phyloP scores from a whole-genome alignment of 2,113 vertebrate genomes.

The Aegotheles bennettii region DNA sequence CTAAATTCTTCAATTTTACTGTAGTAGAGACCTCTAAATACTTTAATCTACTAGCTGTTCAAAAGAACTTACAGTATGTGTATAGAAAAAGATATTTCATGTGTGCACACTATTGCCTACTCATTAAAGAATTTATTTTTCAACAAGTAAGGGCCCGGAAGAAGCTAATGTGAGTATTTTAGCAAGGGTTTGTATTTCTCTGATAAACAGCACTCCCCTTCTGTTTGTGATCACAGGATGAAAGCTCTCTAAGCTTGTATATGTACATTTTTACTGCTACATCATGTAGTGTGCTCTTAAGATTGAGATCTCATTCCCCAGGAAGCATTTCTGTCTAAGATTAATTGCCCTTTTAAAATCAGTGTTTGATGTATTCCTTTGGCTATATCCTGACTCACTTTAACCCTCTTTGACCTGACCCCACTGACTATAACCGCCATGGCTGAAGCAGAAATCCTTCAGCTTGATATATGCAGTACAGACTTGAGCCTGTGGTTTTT shows the following conservation, averaged over 20 bases:
- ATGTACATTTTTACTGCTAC: conserved; percentile 80
- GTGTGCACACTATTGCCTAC: not conserved
- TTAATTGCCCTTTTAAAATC: conserved; percentile 84
- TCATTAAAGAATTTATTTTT: conserved; percentile 48
- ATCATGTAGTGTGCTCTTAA: conserved; percentile 79
- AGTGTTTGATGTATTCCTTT: conserved; percentile 79
- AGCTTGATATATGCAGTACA: conserved; percentile 74
- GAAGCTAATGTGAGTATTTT: conserved; percentile 73
- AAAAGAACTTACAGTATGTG: not conserved
- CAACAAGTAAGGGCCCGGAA: conserved; percentile 48
- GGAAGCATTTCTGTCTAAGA: conserved; percentile 81
- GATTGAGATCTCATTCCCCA: conserved; percentile 80
- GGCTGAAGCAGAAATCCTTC: conserved; percentile 71
- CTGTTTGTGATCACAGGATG: conserved; percentile 81
- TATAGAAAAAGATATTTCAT: not conserved
- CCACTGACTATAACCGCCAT: conserved; percentile 66
- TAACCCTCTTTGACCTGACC: conserved; percentile 83
- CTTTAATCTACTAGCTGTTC: not conserved
- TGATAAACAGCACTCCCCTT: conserved; percentile 77
- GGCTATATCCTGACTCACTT: conserved; percentile 77
- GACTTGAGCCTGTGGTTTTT: conserved; percentile 72
- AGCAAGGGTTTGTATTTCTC: conserved; percentile 73
- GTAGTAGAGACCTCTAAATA: not conserved
- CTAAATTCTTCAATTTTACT: not conserved
- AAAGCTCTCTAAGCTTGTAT: conserved; percentile 76